phyloP scores from a whole-genome alignment of 2,888 invertebrate species.

The Craniophora ligustri region DNA sequence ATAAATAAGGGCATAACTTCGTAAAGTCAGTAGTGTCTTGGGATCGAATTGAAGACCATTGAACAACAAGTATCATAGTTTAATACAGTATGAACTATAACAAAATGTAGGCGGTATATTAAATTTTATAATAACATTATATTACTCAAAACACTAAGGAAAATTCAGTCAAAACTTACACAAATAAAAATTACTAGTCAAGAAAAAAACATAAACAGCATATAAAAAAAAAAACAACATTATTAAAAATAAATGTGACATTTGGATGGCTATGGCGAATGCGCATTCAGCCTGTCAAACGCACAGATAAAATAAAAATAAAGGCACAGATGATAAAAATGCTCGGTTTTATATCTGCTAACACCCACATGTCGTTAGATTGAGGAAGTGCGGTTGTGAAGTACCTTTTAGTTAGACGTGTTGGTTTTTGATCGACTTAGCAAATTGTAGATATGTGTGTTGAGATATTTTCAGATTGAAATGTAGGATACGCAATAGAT shows the following conservation, averaged over 20 bases:
- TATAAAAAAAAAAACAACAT: constrained; percentile 41
- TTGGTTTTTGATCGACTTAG: constrained; percentile 45
- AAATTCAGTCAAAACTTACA: constrained; percentile 44
- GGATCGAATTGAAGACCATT: too few relatives aligned
- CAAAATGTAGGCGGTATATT: neutral
- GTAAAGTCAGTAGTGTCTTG: too few relatives aligned
- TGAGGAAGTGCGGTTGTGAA: constrained; percentile 37
- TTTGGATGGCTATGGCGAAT: constrained; percentile 46
- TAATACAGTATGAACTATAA: constrained; percentile 35
- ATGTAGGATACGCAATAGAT: constrained; percentile 7
- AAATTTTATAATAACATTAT: neutral
- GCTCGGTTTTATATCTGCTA: constrained; percentile 24
- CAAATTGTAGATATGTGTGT: constrained; percentile 22
- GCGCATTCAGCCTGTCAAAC: constrained; percentile 54
- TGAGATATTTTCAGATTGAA: neutral
- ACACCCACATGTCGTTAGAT: constrained; percentile 44
- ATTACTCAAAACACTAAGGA: constrained; percentile 27
- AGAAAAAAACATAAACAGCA: constrained; percentile 38
- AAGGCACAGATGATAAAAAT: constrained; percentile 38
- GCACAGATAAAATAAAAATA: constrained; percentile 52
- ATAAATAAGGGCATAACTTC: too few relatives aligned
- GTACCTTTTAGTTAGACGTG: constrained; percentile 31
- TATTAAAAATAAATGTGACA: constrained; percentile 50
- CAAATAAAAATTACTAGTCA: constrained; percentile 31
- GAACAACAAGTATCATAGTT: too few relatives aligned